Evolutionary conservation across 2,797 vertebrate genomes (phyloP).

Genomic region (Hyperoplus immaculatus): DNA sequence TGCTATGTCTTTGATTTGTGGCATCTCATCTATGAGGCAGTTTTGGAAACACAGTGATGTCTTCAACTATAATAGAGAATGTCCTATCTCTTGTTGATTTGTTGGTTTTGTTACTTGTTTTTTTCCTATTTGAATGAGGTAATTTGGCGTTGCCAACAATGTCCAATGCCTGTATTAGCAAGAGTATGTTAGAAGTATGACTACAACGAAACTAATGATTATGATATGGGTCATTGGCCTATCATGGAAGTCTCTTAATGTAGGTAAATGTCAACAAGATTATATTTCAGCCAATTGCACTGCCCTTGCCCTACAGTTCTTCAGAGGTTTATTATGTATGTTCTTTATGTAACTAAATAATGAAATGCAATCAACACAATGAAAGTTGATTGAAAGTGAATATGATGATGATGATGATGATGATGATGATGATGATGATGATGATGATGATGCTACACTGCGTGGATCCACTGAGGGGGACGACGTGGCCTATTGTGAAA

Average conservation of each 20-base stretch:
- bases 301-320: not conserved
- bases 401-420: conserved; percentile 22
- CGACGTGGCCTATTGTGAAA: conserved; percentile 19
- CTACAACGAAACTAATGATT: conserved; percentile 11
- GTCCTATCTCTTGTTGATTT: not conserved
- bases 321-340: not conserved
- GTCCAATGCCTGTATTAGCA: not conserved
- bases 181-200: not conserved
- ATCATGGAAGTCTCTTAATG: not conserved
- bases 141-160: not conserved
- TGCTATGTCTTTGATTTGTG: not conserved
- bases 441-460: conserved; percentile 28
- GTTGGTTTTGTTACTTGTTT: too few relatives aligned
- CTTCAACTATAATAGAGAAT: not conserved
- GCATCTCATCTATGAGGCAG: not conserved
- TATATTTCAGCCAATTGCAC: not conserved
- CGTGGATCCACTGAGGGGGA: conserved; percentile 21
- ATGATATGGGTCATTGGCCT: not conserved
- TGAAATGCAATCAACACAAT: conserved; percentile 5
- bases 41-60: not conserved
- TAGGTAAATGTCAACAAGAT: not conserved
- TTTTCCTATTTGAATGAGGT: not conserved
- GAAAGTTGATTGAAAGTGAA: conserved; percentile 38
- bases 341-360: not conserved
- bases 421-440: conserved; percentile 20